Base-by-base conservation (phyloP, 2,113 vertebrate species). In the Dunckerocampus dactyliophorus region DNA sequence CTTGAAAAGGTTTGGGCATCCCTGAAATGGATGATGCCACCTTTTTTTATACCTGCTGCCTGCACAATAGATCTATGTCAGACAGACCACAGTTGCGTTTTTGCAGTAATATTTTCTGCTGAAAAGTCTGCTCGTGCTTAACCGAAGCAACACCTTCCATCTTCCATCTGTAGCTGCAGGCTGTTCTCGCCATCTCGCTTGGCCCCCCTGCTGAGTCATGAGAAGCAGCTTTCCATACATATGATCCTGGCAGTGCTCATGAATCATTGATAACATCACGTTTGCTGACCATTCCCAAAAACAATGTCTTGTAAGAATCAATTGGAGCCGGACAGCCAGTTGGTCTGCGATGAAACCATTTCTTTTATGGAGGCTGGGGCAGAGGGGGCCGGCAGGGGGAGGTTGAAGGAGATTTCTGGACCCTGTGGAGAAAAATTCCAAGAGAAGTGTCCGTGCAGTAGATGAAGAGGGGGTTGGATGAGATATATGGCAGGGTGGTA, bases 241-340 rank as follows among this genome's bases (percentile, higher is more conserved):
- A 72, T 58, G 63, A 75, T 70, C 76, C 72, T 82, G 83, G 86
- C 82, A 85, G 52, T 83, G 63, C 62, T 56, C 61, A 83, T 90
- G 84, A 88, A 88, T 90, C 87, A 89, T 87, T 89, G 84, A 90
- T 88, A 67, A 31, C 50, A 52, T 63, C n/a, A 47, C 71, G 82
- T 84, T 75, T 82, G 80, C 88, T 89, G 85, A 88, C 73, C 73
- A 57, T 59, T 83, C 68, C 48, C 31, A 50, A 70, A 81, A 43
- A 56, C 43, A 60, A 24, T 37, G 63, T 52, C 63, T 59, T 65
- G 72, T 75, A 67, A 69, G 9, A 74, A 72, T 63, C 68, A 55
- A 65, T 78, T 9, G 48, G 56, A 79, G 83, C 57, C 50, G 71
- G 56, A 10, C 52, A 74, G 54, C 8, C 68, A 55, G 63, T 47